Base-by-base conservation (phyloP, 1,140 invertebrate genomes). In the Orchestia grillus region DNA sequence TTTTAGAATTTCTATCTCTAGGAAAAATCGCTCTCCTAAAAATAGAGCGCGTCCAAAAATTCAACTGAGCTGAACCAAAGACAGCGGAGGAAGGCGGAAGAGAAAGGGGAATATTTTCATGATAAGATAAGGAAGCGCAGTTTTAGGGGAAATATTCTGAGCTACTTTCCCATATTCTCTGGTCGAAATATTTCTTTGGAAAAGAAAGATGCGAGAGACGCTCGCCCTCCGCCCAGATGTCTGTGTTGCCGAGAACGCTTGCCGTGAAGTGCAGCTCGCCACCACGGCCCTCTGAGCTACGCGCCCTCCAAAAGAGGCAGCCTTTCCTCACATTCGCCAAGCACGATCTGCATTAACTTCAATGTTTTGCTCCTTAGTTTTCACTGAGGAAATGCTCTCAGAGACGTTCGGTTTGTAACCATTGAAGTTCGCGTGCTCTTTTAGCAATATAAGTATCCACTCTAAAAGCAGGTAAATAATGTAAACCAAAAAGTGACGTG, bases 81-180 rank as follows among this genome's bases (percentile, higher is more conserved):
- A 90, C 88, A 90, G 41, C 88, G 88, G 88, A 90, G 88, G 41
- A 90, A 90, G 36, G 88, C 88, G 88, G 88, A 90, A 90, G 88
- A 90, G 88, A 90, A 44, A 90, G 88, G 88, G 88, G 88, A 90
- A 90, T 90, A 90, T 90, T 90, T 90, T 28, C 88, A 90, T 90
- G 88, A 90, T 90, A 90, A 90, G 88, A 90, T 90, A 90, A 90
- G 88, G 88, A 90, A 90, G 4, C 88, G 88, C 88, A 90, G 88
- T 90, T 90, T 90, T 90, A 44, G 88, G 88, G 88, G 88, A 90
- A 90, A 90, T 90, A 90, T 90, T 90, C 88, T 44, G 62, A 90
- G 88, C 88, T 90, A 90, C 88, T 90, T 90, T 90, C 43, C 88
- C 88, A 90, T 90, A 90, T 90, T 90, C 88, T 44, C 43, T 90